phyloP scores from a whole-genome alignment of 2,113 vertebrate genomes.

The Prionailurus viverrinus region DNA sequence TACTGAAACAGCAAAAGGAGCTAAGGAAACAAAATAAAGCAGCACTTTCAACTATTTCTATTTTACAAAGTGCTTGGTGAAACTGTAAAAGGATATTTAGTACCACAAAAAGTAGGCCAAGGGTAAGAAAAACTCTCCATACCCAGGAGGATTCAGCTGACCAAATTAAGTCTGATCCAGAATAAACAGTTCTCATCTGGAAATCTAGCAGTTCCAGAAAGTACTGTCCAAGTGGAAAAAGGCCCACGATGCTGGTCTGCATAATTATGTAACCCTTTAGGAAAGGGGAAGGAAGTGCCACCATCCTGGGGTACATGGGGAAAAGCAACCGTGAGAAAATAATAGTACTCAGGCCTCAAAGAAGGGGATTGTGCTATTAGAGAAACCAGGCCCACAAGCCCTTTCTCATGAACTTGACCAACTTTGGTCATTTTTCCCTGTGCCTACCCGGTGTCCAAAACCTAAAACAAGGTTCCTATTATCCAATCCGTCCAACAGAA shows the following conservation, averaged over 20 bases:
- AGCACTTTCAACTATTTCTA: neutral
- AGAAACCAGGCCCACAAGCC: neutral
- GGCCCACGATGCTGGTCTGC: neutral
- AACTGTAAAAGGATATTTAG: slow-evolving; percentile 32
- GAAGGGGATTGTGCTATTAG: neutral
- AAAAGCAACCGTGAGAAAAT: neutral
- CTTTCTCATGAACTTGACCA: neutral
- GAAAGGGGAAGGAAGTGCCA: neutral
- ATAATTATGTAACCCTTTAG: neutral
- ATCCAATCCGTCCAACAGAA: neutral
- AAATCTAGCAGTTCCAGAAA: slow-evolving; percentile 45
- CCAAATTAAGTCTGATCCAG: slow-evolving; percentile 61
- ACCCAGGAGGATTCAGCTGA: slow-evolving; percentile 61
- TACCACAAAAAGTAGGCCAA: slow-evolving; percentile 63
- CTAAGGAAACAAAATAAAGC: neutral
- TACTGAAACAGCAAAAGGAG: neutral
- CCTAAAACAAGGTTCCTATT: neutral
- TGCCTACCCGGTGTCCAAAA: neutral
- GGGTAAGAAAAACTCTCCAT: slow-evolving; percentile 56
- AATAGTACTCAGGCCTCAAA: neutral
- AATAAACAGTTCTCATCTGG: slow-evolving; percentile 65
- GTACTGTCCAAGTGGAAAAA: neutral
- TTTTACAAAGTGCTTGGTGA: neutral
- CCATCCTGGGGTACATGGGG: fast-evolving
- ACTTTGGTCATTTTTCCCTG: neutral